Evolutionary conservation across 1,140 invertebrate species (phyloP), one percentile per base, ranked within the genome.

Genomic region (Ceratina calcarata): DNA sequence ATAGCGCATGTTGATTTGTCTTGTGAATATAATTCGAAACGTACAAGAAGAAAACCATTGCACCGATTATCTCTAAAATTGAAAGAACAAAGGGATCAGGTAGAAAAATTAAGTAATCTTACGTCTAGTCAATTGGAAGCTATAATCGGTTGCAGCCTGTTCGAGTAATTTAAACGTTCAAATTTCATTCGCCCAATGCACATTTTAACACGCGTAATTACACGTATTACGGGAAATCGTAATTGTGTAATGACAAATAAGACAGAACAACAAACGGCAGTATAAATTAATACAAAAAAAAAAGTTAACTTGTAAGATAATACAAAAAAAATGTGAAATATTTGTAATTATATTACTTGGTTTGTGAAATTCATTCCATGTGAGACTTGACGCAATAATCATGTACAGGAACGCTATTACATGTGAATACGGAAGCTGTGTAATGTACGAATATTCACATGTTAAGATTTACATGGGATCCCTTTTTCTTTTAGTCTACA

Each of bases 101-200:
- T 71, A 65, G 69, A 82, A 55, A 53, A 82, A 24, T 86, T 87
- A 77, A 75, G 32, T 83, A 80, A 81, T 73, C 85, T 90, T 67
- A 89, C 88, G 20, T 85, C 86, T 82, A 89, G 87, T 85, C 88
- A 90, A 81, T 74, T 90, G 68, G 86, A 87, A 62, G 81, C 84
- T 27, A 90, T 90, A 83, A 90, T 90, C 75, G 89, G 89, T 60
- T 87, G 74, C 71, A 85, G 67, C 49, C 62, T 78, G 37, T 68
- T 37, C 60, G 74, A 84, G 62, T 81, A 20, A 84, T 22, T 57
- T n/a, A 57, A 18, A 57, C 7, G 55, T 57, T 18, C 55, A 57
- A 18, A 12, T 57, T 18, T 57, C n/a, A 57, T n/a, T 57, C 13
- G 55, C 55, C n/a, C 7, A 10, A 45, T 45, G 37, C 37, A 45